Evolutionary conservation across 2,113 vertebrate genomes (phyloP).

Genomic region (Dinomys branickii): DNA sequence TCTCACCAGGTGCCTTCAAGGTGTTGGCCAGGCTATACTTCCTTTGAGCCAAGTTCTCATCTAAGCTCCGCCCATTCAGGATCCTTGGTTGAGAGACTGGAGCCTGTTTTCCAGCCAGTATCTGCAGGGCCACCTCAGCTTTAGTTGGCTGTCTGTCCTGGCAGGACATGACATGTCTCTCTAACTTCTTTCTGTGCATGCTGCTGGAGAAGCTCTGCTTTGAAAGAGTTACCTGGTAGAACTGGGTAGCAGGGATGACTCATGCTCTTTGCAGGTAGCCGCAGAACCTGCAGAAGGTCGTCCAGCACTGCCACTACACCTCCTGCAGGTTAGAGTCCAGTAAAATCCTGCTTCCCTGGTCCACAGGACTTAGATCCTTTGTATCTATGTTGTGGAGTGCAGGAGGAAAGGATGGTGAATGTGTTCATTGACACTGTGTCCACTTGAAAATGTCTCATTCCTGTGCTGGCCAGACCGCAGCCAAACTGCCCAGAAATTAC

Average conservation of each 20-base stretch:
- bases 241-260: neutral
- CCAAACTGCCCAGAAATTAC: too few species aligned
- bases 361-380: rapidly evolving
- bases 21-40: rapidly evolving
- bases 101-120: neutral
- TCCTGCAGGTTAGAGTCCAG: neutral
- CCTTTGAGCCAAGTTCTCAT: too few species aligned
- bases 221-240: neutral
- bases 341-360: too few species aligned
- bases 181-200: neutral
- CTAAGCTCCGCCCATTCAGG: neutral
- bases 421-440: rapidly evolving
- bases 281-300: neutral
- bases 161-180: neutral
- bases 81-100: neutral
- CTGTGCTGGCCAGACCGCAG: neutral
- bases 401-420: neutral
- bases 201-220: neutral
- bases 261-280: rapidly evolving
- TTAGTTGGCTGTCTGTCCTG: neutral
- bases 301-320: rapidly evolving
- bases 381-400: neutral
- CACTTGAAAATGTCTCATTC: too few species aligned
- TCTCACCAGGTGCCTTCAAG: neutral
- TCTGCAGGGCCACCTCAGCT: rapidly evolving